Conservation (phyloP, 35 echinoderm and acorn worm genomes). For the Diadema setosum region DNA sequence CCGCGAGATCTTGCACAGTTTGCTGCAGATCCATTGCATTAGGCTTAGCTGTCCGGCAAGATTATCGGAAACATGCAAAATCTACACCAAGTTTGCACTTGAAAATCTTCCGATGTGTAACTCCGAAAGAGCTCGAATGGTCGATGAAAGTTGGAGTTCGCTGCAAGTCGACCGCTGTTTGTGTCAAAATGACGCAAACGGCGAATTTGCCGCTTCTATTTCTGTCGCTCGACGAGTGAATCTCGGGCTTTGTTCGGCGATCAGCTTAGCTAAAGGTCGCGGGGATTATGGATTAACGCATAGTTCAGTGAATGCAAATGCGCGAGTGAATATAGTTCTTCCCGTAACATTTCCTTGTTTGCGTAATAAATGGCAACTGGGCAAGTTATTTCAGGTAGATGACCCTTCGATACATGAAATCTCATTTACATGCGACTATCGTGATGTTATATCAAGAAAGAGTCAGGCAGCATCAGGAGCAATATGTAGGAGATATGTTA, state of each 20-base stretch:
- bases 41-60: conserved; percentile 17
- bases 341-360: no score
- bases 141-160: neutral
- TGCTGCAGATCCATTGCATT: conserved; percentile 49
- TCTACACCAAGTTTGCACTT: neutral
- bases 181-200: conserved; percentile 16
- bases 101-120: neutral
- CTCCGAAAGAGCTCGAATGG: neutral
- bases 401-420: no score
- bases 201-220: neutral
- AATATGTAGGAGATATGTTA: no score
- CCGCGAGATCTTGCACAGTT: conserved; percentile 60
- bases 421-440: no score
- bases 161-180: neutral
- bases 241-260: conserved; percentile 16
- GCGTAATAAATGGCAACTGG: no score
- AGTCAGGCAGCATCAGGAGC: no score
- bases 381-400: no score
- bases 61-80: conserved; percentile 30
- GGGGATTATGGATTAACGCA: conserved; percentile 9
- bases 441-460: no score
- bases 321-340: neutral
- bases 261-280: conserved; percentile 27
- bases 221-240: neutral
- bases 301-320: neutral